phyloP scores from a whole-genome alignment of 1,140 invertebrate genomes.

The Drepana arcuata region DNA sequence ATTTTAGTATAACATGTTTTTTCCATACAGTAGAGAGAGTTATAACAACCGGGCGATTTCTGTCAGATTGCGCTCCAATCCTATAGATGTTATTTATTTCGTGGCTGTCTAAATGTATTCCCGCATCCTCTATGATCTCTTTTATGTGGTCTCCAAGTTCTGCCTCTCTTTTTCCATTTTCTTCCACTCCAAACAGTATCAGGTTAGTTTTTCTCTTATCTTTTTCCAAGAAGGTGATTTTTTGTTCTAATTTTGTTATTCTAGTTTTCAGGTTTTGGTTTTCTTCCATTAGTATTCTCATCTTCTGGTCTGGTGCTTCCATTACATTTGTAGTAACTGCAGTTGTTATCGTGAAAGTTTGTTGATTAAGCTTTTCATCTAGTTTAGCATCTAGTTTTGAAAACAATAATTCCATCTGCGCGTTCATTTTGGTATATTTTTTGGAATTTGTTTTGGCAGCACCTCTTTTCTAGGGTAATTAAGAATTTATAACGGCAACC shows the following conservation, averaged over 20 bases:
- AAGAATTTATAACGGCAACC: too few species aligned
- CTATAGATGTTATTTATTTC: constrained; percentile 7
- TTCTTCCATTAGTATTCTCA: constrained; percentile 7
- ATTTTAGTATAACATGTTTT: constrained; percentile 9
- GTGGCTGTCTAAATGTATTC: constrained; percentile 2
- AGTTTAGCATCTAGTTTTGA: background rate
- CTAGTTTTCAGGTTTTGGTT: constrained; percentile 6
- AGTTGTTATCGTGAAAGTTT: background rate
- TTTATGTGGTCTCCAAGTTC: background rate
- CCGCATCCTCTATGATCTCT: background rate
- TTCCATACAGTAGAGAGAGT: constrained; percentile 3
- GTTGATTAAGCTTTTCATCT: background rate
- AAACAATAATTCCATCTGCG: background rate
- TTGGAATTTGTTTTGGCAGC: too few species aligned
- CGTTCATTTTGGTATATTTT: background rate
- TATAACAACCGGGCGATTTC: constrained; percentile 7
- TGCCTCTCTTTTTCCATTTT: constrained; percentile 4
- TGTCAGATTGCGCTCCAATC: constrained; percentile 2
- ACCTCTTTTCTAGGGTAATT: too few species aligned
- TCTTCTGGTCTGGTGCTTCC: constrained; percentile 3
- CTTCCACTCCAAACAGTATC: constrained; percentile 8
- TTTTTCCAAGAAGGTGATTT: constrained; percentile 5
- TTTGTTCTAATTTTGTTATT: constrained; percentile 5
- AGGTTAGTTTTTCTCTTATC: constrained; percentile 11
- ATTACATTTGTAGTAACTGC: background rate